Conservation (phyloP, 2,888 invertebrate genomes). For the Frankliniella intonsa region DNA sequence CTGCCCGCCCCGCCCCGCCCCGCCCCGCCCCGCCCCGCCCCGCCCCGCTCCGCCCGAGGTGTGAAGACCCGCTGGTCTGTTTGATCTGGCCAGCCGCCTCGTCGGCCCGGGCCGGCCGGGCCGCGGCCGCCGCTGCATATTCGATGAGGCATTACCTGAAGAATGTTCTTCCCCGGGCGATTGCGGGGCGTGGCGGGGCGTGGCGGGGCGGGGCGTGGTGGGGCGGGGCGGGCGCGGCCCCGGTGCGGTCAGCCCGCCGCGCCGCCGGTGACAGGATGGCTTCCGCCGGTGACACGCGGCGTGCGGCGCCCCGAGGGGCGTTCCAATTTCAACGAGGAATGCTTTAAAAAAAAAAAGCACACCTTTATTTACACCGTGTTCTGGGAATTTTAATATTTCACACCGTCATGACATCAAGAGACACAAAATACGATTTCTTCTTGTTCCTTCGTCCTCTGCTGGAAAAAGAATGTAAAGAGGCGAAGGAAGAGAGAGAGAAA, state of each 20-base stretch:
- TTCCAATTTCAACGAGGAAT: no score
- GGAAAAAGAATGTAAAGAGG: no score
- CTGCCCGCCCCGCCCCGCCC: background rate
- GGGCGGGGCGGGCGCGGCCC: background rate
- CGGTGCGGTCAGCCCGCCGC: background rate
- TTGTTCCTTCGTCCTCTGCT: no score
- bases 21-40: background rate
- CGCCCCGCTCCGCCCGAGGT: background rate
- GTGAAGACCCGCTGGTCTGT: slow-evolving; percentile 24
- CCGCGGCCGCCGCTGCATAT: background rate
- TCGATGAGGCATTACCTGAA: slow-evolving; percentile 20
- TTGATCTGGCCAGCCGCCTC: slow-evolving; percentile 20
- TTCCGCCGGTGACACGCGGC: no score
- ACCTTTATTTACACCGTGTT: no score
- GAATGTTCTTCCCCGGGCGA: slow-evolving; percentile 15
- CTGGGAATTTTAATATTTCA: no score
- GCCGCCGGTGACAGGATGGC: background rate
- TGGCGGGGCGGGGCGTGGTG: background rate
- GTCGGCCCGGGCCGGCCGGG: background rate
- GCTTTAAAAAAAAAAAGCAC: no score
- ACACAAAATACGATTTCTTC: no score
- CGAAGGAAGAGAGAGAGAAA: no score
- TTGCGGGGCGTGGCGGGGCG: background rate
- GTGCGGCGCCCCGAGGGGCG: no score
- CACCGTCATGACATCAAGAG: no score